phyloP scores from a whole-genome alignment of 2,797 vertebrate species.

The Brachyrhaphis roseni region DNA sequence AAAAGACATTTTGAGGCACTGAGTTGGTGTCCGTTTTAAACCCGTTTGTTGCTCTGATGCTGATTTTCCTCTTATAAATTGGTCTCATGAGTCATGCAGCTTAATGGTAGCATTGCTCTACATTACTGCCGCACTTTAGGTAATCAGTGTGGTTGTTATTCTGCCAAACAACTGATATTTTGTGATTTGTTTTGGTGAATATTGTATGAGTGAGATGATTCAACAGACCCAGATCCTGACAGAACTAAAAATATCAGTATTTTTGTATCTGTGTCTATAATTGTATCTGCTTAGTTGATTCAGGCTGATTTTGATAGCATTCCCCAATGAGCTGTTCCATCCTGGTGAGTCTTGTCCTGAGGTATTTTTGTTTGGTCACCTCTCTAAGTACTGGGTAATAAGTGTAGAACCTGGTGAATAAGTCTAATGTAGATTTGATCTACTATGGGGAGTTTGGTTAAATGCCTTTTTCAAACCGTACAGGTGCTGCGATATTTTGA shows the following conservation, averaged over 20 bases:
- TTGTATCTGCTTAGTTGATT: slow-evolving; percentile 2
- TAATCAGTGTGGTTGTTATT: slow-evolving; percentile 1
- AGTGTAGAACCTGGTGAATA: neutral
- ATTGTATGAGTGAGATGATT: neutral
- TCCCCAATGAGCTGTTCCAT: slow-evolving; percentile 8
- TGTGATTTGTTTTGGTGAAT: slow-evolving; percentile 1
- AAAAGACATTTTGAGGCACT: neutral
- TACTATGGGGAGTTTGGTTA: neutral
- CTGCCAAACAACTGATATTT: slow-evolving; percentile 4
- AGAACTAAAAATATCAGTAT: neutral
- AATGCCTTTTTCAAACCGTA: slow-evolving; percentile 19
- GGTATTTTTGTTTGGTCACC: neutral
- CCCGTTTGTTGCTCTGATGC: slow-evolving; percentile 1
- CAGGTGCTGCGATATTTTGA: slow-evolving; percentile 98
- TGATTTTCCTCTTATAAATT: slow-evolving; percentile 9
- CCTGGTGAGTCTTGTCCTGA: slow-evolving; percentile 9
- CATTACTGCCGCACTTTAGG: neutral
- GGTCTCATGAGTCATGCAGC: neutral
- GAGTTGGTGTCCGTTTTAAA: neutral
- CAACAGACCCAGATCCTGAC: neutral
- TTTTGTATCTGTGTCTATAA: slow-evolving; percentile 3
- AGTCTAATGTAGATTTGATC: neutral
- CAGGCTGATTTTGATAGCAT: neutral
- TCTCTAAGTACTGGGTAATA: neutral
- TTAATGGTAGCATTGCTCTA: slow-evolving; percentile 3